Evolutionary conservation across 2,888 invertebrate species (phyloP), one percentile per base, ranked within the genome.

Genomic region (Cephonodes hylas): DNA sequence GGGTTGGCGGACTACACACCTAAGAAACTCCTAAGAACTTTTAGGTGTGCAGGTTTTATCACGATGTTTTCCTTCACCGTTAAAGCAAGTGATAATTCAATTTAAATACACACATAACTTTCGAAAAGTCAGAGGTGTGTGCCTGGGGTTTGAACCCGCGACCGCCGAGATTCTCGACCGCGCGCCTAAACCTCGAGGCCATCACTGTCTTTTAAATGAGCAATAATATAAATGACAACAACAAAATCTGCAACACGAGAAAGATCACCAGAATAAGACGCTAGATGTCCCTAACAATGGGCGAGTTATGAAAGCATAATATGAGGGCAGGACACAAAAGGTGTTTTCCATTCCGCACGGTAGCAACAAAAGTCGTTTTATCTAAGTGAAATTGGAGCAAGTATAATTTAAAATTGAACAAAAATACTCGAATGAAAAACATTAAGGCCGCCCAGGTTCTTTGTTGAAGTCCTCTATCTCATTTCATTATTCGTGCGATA

Each of bases 221-320:
- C n/a, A n/a, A n/a, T n/a, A n/a, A n/a, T n/a, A n/a, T n/a, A n/a
- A n/a, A n/a, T n/a, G n/a, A n/a, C n/a, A n/a, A n/a, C 7, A 34
- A 34, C 34, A 34, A 5, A 10, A 7, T 34, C 6, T 2, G 1
- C 13, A n/a, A n/a, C 20, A 44, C 61, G n/a, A n/a, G n/a, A n/a
- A n/a, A n/a, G n/a, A n/a, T n/a, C n/a, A n/a, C n/a, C n/a, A 57
- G 56, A 61, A 61, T 61, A 31, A 44, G 46, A 22, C n/a, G 53
- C 56, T 15, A 58, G 23, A 60, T 15, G 38, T 61, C 15, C 18
- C 27, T 27, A 44, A 62, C 64, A 64, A 64, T 62, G 45, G 48
- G 13, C 31, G 59, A 58, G 60, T 58, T 64, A 62, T 64, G 58
- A 58, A 62, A 62, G 62, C 62, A 60, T 62, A 58, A 60, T 64